A percentile compares a stretch with the other conserved stretches of the same genome.
Conservation (phyloP, 2,113 vertebrate genomes). For the Pangasianodon gigas region DNA sequence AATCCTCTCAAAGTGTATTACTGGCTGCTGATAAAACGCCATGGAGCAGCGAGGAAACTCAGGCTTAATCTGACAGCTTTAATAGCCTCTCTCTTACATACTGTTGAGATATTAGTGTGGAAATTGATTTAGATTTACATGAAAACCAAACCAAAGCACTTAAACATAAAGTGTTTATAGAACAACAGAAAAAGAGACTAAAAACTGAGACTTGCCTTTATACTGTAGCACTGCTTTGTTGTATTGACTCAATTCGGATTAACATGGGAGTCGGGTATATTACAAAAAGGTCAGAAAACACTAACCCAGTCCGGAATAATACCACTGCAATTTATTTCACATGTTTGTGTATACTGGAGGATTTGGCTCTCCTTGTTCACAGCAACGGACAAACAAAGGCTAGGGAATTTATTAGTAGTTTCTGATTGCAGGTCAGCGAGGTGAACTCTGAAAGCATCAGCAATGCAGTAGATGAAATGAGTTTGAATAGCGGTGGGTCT, state of each 20-base stretch:
- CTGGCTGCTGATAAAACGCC: neutral
- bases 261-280: neutral
- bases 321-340: neutral
- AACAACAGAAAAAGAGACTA: neutral
- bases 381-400: neutral
- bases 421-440: slow-evolving; percentile 2
- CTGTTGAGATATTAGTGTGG: no score
- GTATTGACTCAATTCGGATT: neutral
- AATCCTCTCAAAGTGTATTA: neutral
- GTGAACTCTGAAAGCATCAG: neutral
- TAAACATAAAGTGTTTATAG: neutral
- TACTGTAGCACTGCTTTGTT: neutral
- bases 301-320: neutral
- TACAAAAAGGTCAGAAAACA: neutral
- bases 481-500: neutral
- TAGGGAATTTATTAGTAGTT: neutral
- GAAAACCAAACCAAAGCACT: neutral
- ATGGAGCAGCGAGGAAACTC: neutral
- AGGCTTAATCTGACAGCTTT: slow-evolving; percentile 24
- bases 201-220: neutral
- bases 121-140: neutral
- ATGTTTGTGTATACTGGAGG: neutral
- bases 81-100: neutral
- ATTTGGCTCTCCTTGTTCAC: neutral
- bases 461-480: neutral